A percentile compares a stretch with the other conserved stretches of the same genome.
Conservation (phyloP, 2,797 vertebrate species). For the Rhodeus uyekii region DNA sequence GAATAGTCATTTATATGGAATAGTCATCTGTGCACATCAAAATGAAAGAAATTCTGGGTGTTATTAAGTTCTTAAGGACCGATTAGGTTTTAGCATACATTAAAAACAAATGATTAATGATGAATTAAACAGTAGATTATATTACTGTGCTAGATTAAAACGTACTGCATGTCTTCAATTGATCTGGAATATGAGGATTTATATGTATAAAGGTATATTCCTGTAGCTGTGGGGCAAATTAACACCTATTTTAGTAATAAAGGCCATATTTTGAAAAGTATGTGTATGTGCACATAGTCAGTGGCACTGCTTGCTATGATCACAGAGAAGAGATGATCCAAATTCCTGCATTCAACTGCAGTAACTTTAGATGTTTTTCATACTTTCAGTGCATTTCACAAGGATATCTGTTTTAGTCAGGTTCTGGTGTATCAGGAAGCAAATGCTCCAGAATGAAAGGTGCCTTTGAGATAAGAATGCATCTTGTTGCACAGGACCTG, state of each 20-base stretch:
- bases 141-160: not conserved
- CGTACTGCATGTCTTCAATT: not conserved
- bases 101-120: not conserved
- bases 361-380: not conserved
- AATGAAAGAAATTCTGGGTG: not conserved
- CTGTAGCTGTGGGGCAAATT: not conserved
- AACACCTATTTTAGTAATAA: not conserved
- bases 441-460: conserved; percentile 14
- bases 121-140: not conserved
- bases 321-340: not conserved
- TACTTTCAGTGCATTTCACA: not conserved
- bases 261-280: not conserved
- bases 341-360: not conserved
- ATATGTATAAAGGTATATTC: not conserved
- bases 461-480: conserved; percentile 33
- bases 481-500: conserved; percentile 12
- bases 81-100: not conserved
- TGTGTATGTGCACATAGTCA: not conserved
- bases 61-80: not conserved
- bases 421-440: not conserved
- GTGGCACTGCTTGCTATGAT: not conserved
- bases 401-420: not conserved
- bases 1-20: not conserved
- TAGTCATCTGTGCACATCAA: not conserved
- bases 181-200: not conserved